Evolutionary conservation across 2,113 vertebrate genomes (phyloP), one percentile per base, ranked within the genome.

Genomic region (Varanus salvator): DNA sequence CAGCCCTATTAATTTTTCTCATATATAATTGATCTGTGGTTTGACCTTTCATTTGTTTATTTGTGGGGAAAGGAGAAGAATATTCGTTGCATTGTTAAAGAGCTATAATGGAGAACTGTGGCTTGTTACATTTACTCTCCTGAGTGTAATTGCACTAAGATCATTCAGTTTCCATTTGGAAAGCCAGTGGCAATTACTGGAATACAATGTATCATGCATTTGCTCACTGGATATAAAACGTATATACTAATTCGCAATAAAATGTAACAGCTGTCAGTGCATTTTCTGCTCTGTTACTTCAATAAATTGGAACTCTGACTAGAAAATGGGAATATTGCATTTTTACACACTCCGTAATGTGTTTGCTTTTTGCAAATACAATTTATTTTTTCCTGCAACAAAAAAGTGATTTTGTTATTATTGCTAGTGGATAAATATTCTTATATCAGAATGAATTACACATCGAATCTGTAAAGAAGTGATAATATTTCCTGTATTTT

Each of bases 251-350:
- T 99, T 99, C 97, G 96, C 98, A 98, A 98, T 99, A 99, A 99
- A 99, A 98, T 98, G 98, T 98, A 98, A 98, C 98, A 99, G 98
- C 99, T 99, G 98, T 99, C 98, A 98, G 97, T 98, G 98, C 98
- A 98, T 99, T 99, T 99, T 99, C 98, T 99, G 98, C 98, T 99
- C 98, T 98, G 98, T 99, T 99, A 99, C 98, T 99, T 98, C 98
- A 98, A 99, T 99, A 99, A 99, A 99, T 99, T 99, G 98, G 98
- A 99, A 98, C 96, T 98, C 97, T 94, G 97, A 98, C 97, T 97
- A 97, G 97, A 98, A 98, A 98, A 98, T 96, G 97, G 97, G 98
- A 98, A 98, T 98, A 98, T 98, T 96, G 97, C 98, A 97, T 98
- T 97, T 98, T 98, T 98, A 98, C 97, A 97, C 97, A 97, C 96